Evolutionary conservation across 2,888 invertebrate genomes (phyloP).

Genomic region (Perithous albicinctus): DNA sequence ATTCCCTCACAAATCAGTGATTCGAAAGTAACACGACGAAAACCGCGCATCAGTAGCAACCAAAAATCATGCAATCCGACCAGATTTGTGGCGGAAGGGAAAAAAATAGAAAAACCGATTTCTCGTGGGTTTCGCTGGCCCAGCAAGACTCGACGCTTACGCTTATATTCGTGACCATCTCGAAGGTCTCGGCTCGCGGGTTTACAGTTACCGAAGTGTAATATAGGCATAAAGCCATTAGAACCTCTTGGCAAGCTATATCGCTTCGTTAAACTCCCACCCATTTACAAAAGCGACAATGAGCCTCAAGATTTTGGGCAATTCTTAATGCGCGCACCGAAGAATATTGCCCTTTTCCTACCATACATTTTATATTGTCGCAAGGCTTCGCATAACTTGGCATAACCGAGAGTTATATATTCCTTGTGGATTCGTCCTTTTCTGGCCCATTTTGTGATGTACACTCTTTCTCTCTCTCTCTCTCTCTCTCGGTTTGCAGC

Average conservation of each 20-base stretch:
- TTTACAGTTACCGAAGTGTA: conserved; percentile 64
- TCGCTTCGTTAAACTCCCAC: conserved; percentile 32
- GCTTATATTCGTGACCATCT: neutral
- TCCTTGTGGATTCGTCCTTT: too few species aligned
- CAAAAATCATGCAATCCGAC: conserved; percentile 51
- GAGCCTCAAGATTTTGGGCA: conserved; percentile 47
- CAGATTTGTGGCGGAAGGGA: conserved; percentile 34
- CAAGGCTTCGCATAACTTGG: neutral
- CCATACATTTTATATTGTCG: conserved; percentile 47
- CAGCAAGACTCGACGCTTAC: neutral
- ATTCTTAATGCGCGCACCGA: conserved; percentile 58
- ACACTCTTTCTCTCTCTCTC: conserved; percentile 8
- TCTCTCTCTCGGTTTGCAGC: neutral
- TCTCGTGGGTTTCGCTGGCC: conserved; percentile 37
- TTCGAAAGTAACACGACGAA: too few species aligned
- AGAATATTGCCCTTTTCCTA: conserved; percentile 26
- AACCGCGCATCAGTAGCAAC: conserved; percentile 47
- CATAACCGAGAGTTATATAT: conserved; percentile 39
- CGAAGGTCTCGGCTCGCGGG: conserved; percentile 37
- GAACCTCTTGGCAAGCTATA: conserved; percentile 51
- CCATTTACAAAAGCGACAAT: conserved; percentile 26
- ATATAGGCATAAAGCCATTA: conserved; percentile 78
- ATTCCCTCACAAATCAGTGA: neutral
- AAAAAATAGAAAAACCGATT: neutral
- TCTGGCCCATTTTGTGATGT: too few species aligned